Conservation (phyloP, 2,888 invertebrate species). For the Pollenia griseotomentosa region DNA sequence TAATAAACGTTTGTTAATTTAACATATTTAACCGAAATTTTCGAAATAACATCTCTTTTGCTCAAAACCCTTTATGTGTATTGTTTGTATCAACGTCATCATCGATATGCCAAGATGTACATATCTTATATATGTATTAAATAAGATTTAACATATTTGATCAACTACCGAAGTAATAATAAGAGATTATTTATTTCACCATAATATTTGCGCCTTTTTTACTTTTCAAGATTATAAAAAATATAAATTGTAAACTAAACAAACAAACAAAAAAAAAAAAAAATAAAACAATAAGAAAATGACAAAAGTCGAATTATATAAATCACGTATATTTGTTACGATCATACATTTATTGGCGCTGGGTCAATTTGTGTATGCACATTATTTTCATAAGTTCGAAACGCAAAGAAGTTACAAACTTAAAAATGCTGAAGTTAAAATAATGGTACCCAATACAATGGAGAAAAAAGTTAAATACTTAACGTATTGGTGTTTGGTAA, state of each 20-base stretch:
- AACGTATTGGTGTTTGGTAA: constrained; percentile 86
- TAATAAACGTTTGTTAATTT: no score
- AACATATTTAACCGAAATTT: no score
- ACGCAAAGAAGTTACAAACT: constrained; percentile 80
- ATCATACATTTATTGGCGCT: constrained; percentile 83
- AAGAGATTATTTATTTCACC: constrained; percentile 23
- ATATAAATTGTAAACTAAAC: neutral
- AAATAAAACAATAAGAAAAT: constrained; percentile 76
- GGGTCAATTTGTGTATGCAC: constrained; percentile 82
- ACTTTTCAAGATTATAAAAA: constrained; percentile 3
- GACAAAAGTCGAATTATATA: constrained; percentile 84
- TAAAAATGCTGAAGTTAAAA: constrained; percentile 77
- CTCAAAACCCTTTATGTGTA: neutral
- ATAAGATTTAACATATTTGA: neutral
- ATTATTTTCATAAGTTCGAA: constrained; percentile 85
- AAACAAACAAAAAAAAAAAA: no score
- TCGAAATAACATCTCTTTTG: no score
- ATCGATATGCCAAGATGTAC: constrained; percentile 4
- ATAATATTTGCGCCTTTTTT: neutral
- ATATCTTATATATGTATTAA: no score
- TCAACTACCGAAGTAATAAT: constrained; percentile 26
- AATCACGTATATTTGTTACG: constrained; percentile 82
- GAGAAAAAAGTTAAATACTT: constrained; percentile 84
- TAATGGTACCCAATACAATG: constrained; percentile 82
- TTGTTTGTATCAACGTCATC: constrained; percentile 2